Conservation (phyloP, 64 coral and sea anemone genomes). For the Cladopsammia gracilis region DNA sequence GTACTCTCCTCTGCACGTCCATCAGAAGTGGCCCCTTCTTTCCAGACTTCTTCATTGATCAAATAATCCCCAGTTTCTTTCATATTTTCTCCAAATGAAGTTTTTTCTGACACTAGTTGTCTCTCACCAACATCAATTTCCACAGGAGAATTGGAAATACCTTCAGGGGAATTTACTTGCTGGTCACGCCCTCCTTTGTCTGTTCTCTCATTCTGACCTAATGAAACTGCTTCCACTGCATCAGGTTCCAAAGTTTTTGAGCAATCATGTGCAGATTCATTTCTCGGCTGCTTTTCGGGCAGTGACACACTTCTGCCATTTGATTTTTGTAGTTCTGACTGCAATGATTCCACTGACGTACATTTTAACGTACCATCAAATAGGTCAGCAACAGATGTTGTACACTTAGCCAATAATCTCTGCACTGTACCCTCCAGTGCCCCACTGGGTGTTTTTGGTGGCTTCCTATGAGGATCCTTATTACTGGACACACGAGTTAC, state of each 20-base stretch:
- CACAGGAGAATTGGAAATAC: no score
- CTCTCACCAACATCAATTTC: no score
- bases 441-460: constrained; percentile 6
- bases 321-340: neutral
- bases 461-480: neutral
- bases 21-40: neutral
- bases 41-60: neutral
- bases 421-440: neutral
- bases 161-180: no score
- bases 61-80: no score
- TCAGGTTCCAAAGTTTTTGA: no score
- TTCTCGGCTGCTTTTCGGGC: neutral
- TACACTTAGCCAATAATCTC: neutral
- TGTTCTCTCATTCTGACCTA: no score
- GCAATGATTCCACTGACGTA: neutral
- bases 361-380: neutral
- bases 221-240: no score
- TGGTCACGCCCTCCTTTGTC: no score
- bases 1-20: no score
- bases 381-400: neutral
- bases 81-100: no score
- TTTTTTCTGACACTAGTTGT: no score
- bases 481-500: neutral
- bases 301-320: neutral
- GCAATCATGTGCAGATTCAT: neutral